Evolutionary conservation across 2,888 invertebrate species (phyloP), one percentile per base, ranked within the genome.

Genomic region (Sinodicranocentrus sp.): DNA sequence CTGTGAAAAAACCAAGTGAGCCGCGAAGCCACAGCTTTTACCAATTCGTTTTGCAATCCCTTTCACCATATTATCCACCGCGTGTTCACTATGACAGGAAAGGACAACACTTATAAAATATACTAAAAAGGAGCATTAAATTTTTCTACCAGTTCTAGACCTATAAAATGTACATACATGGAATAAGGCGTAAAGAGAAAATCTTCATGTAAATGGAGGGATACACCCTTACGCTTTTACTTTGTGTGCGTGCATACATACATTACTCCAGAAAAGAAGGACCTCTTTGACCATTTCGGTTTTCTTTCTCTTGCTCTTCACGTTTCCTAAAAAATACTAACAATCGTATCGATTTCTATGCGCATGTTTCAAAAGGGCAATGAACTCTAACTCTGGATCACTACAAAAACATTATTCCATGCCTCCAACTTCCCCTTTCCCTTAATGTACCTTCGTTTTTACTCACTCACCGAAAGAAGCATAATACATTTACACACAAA

Each of bases 341-440:
- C 57, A 19, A 72, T 73, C 21, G 61, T 75, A 82, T 82, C 82
- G 73, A 82, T 82, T 82, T 67, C 23, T 82, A 82, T 82, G 82
- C 82, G 82, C 82, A 82, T 82, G 82, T 82, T 82, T 82, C 68
- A 73, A 82, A 68, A 82, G 82, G 82, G 82, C 82, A 82, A 75
- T 75, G 82, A 82, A 82, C 82, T 75, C 63, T 17, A 65, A 59
- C 54, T 13, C 73, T 82, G 82, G 73, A 75, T 82, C 73, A 68
- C 73, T 70, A 82, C 68, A 68, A 82, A 80, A 82, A 75, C 75
- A 75, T 82, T 73, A 82, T 82, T 75, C 82, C 73, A 75, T 82
- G 82, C 82, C 82, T 82, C 82, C 71, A 13, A 26, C 33, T 52
- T 57, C 54, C 33, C 57, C 19, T 71, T 63, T 59, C 33, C 54